These are phyloP conservation scores for Chloromyia formosa DNA, from an alignment of 2,888 invertebrate species.

Conservation along the genomic window DNA sequence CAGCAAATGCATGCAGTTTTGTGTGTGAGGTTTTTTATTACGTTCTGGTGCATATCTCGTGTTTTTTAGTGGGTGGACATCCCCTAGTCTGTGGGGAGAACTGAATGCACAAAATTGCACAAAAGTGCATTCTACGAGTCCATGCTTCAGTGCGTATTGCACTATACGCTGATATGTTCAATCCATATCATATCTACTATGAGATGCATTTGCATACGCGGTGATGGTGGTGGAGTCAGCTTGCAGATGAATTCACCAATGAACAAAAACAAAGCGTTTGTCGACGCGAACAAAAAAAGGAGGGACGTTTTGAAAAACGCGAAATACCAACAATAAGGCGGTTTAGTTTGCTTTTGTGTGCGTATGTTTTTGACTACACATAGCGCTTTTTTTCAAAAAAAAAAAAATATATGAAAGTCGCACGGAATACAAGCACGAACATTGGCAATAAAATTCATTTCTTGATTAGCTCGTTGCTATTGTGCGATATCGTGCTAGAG, in stretches of 20 bases:
- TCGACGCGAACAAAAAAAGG: conserved; percentile 30
- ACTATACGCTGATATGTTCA: conserved; percentile 3
- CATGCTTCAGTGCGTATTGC: conserved; percentile 31
- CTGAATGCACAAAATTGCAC: conserved; percentile 25
- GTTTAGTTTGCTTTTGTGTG: neutral
- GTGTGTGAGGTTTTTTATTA: neutral
- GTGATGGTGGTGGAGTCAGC: neutral
- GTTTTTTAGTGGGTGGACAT: conserved; percentile 34
- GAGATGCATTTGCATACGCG: conserved; percentile 8
- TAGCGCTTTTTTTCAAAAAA: neutral
- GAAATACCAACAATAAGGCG: neutral
- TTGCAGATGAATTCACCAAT: conserved; percentile 1
- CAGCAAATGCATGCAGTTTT: conserved; percentile 11
- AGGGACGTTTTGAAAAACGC: neutral
- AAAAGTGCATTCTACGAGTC: conserved; percentile 40
- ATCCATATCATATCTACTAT: neutral
- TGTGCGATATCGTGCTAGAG: too few species aligned
- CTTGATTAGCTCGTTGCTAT: neutral
- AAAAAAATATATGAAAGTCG: neutral
- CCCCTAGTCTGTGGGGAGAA: conserved; percentile 11
- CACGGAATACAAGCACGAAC: neutral
- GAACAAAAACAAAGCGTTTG: conserved; percentile 35
- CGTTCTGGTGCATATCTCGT: conserved; percentile 27
- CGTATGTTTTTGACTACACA: conserved; percentile 26
- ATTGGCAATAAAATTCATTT: conserved; percentile 17